A percentile compares a stretch with the other conserved stretches of the same genome.
These are phyloP conservation scores for Drosophila formosana DNA, from an alignment of 2,888 invertebrate genomes.

Conservation along the genomic window DNA sequence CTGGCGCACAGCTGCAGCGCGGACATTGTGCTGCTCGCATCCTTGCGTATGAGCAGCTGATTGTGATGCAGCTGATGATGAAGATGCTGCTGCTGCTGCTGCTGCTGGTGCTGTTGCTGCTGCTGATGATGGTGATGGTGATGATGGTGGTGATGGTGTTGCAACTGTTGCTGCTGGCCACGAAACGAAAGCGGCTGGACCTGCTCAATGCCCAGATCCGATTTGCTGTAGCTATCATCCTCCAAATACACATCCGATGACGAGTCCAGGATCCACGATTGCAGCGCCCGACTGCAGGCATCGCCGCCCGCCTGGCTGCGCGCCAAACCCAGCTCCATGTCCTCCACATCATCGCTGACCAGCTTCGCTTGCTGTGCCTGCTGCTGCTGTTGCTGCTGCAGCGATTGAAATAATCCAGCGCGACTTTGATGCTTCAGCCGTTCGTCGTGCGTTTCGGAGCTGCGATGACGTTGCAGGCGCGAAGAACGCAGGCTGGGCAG, in stretches of 20 bases:
- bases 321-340: conserved; percentile 72
- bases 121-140: conserved; percentile 55
- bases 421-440: conserved; percentile 82
- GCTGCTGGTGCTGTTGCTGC: not conserved
- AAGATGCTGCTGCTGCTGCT: conserved; percentile 37
- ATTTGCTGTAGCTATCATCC: conserved; percentile 84
- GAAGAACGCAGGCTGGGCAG: conserved; percentile 60
- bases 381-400: conserved; percentile 79
- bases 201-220: conserved; percentile 84
- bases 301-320: conserved; percentile 25
- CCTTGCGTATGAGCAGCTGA: conserved; percentile 86
- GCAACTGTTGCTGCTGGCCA: conserved; percentile 8
- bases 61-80: conserved; percentile 62
- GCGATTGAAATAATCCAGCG: conserved; percentile 73
- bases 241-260: conserved; percentile 85
- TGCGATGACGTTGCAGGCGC: conserved; percentile 84
- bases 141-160: conserved; percentile 65
- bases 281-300: conserved; percentile 71
- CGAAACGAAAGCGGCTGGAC: conserved; percentile 45
- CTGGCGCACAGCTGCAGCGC: conserved; percentile 86
- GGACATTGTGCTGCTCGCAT: conserved; percentile 88
- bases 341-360: conserved; percentile 68
- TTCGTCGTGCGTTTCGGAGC: conserved; percentile 85
- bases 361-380: conserved; percentile 37
- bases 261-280: conserved; percentile 82